Percentiles rank a stretch among this genome's conserved stretches.
These are phyloP conservation scores for Carabus problematicus DNA, from an alignment of 2,888 invertebrate genomes.

Conservation along the genomic window DNA sequence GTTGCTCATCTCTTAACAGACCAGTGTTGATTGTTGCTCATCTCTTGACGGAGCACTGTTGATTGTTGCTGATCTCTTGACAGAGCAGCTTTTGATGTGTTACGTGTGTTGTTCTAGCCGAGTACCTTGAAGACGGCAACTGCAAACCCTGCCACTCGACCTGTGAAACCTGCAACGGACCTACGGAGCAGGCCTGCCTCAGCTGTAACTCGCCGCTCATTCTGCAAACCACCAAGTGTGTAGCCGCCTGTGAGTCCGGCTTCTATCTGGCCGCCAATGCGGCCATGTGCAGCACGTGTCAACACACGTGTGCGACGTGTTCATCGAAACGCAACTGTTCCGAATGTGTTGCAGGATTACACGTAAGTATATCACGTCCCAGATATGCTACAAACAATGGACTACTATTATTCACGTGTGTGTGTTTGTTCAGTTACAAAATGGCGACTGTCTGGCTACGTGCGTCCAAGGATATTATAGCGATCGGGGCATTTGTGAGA, in stretches of 20 bases:
- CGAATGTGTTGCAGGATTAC: conserved; percentile 75
- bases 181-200: conserved; percentile 74
- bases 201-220: conserved; percentile 78
- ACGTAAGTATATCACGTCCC: conserved; percentile 59
- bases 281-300: conserved; percentile 73
- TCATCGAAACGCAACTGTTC: conserved; percentile 83
- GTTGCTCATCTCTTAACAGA: too few relatives aligned
- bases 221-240: conserved; percentile 76
- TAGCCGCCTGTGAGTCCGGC: conserved; percentile 77
- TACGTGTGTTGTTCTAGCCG: conserved; percentile 32
- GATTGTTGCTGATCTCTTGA: too few relatives aligned
- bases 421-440: conserved; percentile 66
- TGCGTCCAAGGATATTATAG: conserved; percentile 87
- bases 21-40: too few relatives aligned
- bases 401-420: neutral
- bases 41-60: too few relatives aligned
- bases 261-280: conserved; percentile 76
- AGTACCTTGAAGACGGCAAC: conserved; percentile 74
- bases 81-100: too few relatives aligned
- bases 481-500: conserved; percentile 81
- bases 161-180: conserved; percentile 84
- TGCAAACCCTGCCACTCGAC: conserved; percentile 80
- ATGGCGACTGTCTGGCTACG: conserved; percentile 81
- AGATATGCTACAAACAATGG: neutral
- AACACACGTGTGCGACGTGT: conserved; percentile 81